Evolutionary conservation across 2,797 vertebrate species (phyloP).

Genomic region (Protonibea diacanthus): DNA sequence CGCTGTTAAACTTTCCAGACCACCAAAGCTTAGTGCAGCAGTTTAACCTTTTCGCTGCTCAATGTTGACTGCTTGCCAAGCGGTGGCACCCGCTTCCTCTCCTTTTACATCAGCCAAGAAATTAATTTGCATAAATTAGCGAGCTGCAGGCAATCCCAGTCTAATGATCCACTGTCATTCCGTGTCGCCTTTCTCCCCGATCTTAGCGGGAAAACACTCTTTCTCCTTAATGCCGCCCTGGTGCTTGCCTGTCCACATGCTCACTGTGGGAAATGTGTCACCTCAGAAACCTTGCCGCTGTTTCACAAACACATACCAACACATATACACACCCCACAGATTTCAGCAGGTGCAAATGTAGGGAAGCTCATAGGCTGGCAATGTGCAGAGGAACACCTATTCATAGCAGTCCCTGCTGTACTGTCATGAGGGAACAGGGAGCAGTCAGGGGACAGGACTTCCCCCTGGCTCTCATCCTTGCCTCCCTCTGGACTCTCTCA

Average conservation of each 20-base stretch:
- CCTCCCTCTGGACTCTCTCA: conserved; percentile 39
- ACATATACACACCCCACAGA: conserved; percentile 8
- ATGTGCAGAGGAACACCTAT: conserved; percentile 35
- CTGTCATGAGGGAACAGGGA: conserved; percentile 33
- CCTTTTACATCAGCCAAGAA: conserved; percentile 69
- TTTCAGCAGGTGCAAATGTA: conserved; percentile 36
- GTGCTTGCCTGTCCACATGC: conserved; percentile 27
- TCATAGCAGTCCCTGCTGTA: conserved; percentile 39
- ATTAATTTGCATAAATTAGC: conserved; percentile 87
- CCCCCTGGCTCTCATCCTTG: conserved; percentile 50
- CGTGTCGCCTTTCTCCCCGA: conserved; percentile 39
- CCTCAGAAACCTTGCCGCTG: conserved; percentile 26
- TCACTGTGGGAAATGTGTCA: conserved; percentile 28
- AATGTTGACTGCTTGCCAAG: conserved; percentile 74
- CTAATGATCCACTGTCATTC: conserved; percentile 78
- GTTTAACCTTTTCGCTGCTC: conserved; percentile 70
- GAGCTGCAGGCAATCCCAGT: conserved; percentile 71
- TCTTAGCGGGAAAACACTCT: conserved; percentile 40
- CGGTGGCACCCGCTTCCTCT: conserved; percentile 49
- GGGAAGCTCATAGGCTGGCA: conserved; percentile 13
- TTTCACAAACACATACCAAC: conserved; percentile 31
- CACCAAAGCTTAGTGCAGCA: conserved; percentile 59
- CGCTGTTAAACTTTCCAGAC: conserved; percentile 70
- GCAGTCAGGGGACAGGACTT: conserved; percentile 51
- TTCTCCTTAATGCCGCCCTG: conserved; percentile 13